These are phyloP conservation scores for Callospermophilus lateralis DNA, from an alignment of 2,113 vertebrate species.

Conservation along the genomic window DNA sequence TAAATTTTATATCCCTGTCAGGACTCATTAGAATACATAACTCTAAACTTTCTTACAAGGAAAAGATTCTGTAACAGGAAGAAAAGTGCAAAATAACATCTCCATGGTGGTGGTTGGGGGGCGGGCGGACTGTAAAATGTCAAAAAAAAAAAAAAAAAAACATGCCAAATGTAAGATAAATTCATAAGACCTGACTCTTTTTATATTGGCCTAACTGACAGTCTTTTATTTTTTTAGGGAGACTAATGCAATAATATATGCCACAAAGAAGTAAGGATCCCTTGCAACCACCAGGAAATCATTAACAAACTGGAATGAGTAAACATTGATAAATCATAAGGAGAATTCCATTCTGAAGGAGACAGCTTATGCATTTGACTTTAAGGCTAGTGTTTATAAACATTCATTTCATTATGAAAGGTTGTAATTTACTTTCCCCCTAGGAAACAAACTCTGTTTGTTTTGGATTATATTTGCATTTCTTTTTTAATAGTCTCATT, in stretches of 20 bases:
- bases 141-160: slow-evolving; percentile 74
- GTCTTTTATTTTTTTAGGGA: slow-evolving; percentile 47
- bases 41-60: not conserved
- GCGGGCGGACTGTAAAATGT: slow-evolving; percentile 54
- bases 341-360: slow-evolving; percentile 27
- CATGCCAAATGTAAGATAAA: slow-evolving; percentile 65
- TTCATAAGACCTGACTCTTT: not conserved
- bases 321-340: slow-evolving; percentile 12
- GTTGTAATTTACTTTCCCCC: slow-evolving; percentile 60
- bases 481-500: slow-evolving; percentile 70
- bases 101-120: not conserved
- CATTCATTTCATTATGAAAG: slow-evolving; percentile 66
- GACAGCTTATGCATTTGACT: slow-evolving; percentile 41
- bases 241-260: slow-evolving; percentile 45
- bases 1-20: not conserved
- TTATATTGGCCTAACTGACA: slow-evolving; percentile 29
- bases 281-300: slow-evolving; percentile 70
- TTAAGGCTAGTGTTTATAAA: slow-evolving; percentile 24
- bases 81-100: slow-evolving; percentile 1
- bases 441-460: slow-evolving; percentile 59
- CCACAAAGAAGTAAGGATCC: slow-evolving; percentile 40
- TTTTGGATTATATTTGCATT: slow-evolving; percentile 70
- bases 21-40: not conserved
- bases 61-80: not conserved
- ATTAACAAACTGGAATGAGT: slow-evolving; percentile 53